Percentiles rank a stretch among this genome's conserved stretches.
phyloP scores from a whole-genome alignment of 2,113 vertebrate genomes.

The Alouatta palliata region DNA sequence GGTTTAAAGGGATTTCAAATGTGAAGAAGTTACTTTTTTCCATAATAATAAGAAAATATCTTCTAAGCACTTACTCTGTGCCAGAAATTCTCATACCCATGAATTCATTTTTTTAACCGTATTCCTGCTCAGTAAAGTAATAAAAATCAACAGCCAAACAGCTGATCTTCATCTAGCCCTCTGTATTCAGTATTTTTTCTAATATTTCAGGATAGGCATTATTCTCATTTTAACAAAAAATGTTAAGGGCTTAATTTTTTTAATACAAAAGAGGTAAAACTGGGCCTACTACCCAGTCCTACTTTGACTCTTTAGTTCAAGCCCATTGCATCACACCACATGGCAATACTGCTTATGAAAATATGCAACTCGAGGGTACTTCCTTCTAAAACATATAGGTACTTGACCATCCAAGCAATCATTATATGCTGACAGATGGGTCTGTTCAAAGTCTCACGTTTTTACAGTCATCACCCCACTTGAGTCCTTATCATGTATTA shows the following conservation, averaged over 20 bases:
- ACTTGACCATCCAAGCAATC: neutral
- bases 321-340: neutral
- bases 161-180: neutral
- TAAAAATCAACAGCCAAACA: neutral
- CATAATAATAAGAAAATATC: neutral
- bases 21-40: neutral
- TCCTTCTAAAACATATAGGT: neutral
- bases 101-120: neutral
- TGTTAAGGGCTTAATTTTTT: neutral
- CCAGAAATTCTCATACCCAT: neutral
- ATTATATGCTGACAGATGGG: neutral
- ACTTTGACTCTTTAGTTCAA: neutral
- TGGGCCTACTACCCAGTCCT: accelerated
- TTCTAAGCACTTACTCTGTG: neutral
- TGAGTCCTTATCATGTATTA: neutral
- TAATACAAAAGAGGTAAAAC: neutral
- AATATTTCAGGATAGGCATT: neutral
- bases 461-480: neutral
- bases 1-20: slow-evolving; percentile 8
- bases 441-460: neutral
- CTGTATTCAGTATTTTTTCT: neutral
- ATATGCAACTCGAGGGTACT: neutral
- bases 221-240: neutral
- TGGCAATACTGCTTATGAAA: neutral
- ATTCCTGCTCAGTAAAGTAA: neutral